Percentiles rank a stretch among this genome's conserved stretches.
These are phyloP conservation scores for Dichetophora obliterata DNA, from an alignment of 2,888 invertebrate species.

Conservation along the genomic window DNA sequence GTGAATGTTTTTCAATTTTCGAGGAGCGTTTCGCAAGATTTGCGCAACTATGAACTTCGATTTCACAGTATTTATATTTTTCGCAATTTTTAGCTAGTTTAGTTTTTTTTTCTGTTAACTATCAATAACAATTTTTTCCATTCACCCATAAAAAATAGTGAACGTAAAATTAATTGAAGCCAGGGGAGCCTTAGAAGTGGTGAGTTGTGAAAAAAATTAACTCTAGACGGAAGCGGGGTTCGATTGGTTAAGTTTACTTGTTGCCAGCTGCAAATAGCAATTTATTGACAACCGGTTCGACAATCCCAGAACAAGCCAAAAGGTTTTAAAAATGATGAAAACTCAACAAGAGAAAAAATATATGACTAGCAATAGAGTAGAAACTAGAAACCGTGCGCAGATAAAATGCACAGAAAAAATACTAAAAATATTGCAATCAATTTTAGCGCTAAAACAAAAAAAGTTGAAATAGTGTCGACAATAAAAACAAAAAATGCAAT, in stretches of 20 bases:
- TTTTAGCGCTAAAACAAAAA: not conserved
- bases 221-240: not conserved
- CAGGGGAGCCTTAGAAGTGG: not conserved
- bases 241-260: not conserved
- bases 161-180: not conserved
- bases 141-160: conserved; percentile 7
- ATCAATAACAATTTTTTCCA: not conserved
- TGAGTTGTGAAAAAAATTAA: not conserved
- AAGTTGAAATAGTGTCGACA: not conserved
- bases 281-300: conserved; percentile 18
- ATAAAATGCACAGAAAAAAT: not conserved
- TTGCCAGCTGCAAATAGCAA: conserved; percentile 23
- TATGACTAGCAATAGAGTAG: not conserved
- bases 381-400: conserved; percentile 1
- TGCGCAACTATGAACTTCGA: not conserved
- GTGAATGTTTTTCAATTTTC: not conserved
- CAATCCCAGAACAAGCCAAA: not conserved
- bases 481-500: not conserved
- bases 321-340: not conserved
- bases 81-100: not conserved
- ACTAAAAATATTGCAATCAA: not conserved
- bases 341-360: not conserved
- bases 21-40: not conserved
- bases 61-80: not conserved
- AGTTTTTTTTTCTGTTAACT: not conserved